A percentile compares a stretch with the other conserved stretches of the same genome.
These are phyloP conservation scores for Rhopalosiphum maidis DNA, from an alignment of 1,140 invertebrate species.

Conservation along the genomic window DNA sequence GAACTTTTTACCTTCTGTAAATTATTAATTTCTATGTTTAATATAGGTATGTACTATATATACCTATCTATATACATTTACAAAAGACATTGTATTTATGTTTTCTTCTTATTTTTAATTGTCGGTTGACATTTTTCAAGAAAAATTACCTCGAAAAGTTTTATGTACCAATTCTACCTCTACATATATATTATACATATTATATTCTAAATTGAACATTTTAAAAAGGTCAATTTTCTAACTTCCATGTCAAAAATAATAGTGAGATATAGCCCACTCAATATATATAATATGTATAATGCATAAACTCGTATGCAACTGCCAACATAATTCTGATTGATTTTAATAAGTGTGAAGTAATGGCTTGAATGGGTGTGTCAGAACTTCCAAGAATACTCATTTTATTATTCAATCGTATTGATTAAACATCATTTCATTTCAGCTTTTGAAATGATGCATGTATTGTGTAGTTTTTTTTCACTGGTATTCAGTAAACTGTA, in stretches of 20 bases:
- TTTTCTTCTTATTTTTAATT: background rate
- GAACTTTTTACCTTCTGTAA: background rate
- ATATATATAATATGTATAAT: background rate
- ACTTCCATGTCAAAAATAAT: background rate
- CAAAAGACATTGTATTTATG: background rate
- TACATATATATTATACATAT: background rate
- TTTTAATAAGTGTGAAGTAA: background rate
- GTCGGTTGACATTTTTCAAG: background rate
- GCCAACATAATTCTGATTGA: conserved; percentile 35
- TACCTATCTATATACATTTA: background rate
- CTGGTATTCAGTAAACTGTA: background rate
- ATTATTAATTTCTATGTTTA: background rate
- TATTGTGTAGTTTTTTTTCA: background rate
- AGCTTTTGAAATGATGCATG: background rate
- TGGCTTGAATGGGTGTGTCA: conserved; percentile 40
- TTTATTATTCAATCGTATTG: conserved; percentile 27
- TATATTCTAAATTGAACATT: background rate
- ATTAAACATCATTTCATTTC: background rate
- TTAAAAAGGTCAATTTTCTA: background rate
- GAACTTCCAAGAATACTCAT: background rate
- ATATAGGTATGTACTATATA: background rate
- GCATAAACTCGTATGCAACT: background rate
- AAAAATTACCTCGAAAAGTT: background rate
- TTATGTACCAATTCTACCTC: background rate
- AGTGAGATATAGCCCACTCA: background rate